Conservation (phyloP, 2,113 vertebrate species). For the Myotis yumanensis region DNA sequence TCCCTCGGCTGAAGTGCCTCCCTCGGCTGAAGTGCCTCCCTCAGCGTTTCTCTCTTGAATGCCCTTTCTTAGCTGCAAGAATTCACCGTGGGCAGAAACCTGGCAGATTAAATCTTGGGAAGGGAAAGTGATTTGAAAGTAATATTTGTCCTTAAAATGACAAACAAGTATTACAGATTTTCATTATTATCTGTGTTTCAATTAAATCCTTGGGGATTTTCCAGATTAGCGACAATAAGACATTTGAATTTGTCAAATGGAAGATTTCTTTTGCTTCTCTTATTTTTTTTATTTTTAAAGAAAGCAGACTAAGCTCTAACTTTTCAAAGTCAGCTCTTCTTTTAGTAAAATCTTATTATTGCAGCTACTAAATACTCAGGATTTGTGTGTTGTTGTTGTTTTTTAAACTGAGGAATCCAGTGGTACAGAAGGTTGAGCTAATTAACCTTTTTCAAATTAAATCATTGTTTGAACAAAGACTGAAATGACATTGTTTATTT, state of each 20-base stretch:
- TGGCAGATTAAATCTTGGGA: constrained; percentile 57
- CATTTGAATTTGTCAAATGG: not conserved
- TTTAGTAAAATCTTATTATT: not conserved
- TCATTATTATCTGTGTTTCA: constrained; percentile 42
- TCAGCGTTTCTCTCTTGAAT: constrained; percentile 36
- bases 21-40: constrained; percentile 21
- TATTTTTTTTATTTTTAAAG: not conserved
- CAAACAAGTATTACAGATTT: constrained; percentile 16
- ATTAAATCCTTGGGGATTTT: constrained; percentile 38
- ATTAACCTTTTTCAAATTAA: not conserved
- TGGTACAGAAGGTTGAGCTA: not conserved
- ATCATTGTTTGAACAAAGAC: constrained; percentile 6
- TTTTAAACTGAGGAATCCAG: no score
- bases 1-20: constrained; percentile 36
- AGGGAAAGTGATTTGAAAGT: constrained; percentile 61
- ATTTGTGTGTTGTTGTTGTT: not conserved
- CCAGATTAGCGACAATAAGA: not conserved
- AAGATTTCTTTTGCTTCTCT: constrained; percentile 33
- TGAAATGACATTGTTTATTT: constrained; percentile 1
- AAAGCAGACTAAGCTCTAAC: not conserved
- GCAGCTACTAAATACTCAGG: not conserved
- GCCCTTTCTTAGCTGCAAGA: constrained; percentile 59
- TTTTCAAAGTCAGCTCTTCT: constrained; percentile 18
- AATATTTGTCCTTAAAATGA: constrained; percentile 59
- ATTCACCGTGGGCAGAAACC: constrained; percentile 71